These are phyloP conservation scores for Arrhamphus sclerolepis DNA, from an alignment of 2,797 vertebrate species.

Conservation along the genomic window DNA sequence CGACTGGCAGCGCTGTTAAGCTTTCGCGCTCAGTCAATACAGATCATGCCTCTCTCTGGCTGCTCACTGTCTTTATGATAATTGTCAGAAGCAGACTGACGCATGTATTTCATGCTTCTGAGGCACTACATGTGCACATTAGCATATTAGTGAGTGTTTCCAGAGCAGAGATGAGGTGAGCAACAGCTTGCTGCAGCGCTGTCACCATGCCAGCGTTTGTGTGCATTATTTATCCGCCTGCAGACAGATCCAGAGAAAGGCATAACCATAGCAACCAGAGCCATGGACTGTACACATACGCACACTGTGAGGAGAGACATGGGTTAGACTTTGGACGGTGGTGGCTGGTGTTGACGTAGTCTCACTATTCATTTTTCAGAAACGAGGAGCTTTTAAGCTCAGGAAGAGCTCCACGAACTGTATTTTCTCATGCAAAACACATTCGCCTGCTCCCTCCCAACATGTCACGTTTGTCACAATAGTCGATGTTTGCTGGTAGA, in stretches of 20 bases:
- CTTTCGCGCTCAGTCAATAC: conserved; percentile 30
- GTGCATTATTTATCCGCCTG: conserved; percentile 84
- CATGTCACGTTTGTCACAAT: conserved; percentile 34
- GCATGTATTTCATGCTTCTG: conserved; percentile 6
- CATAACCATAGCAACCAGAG: conserved; percentile 83
- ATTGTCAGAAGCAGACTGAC: neutral
- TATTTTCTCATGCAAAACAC: conserved; percentile 19
- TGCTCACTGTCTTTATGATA: neutral
- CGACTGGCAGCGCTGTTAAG: conserved; percentile 31
- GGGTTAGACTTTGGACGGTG: conserved; percentile 14
- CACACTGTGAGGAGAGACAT: conserved; percentile 34
- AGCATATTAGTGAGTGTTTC: conserved; percentile 55
- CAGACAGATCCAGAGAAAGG: conserved; percentile 75
- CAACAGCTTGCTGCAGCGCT: conserved; percentile 82
- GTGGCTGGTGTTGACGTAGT: conserved; percentile 38
- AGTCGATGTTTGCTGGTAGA: conserved; percentile 19
- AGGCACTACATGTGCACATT: conserved; percentile 21
- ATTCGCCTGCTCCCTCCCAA: conserved; percentile 8
- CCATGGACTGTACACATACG: conserved; percentile 29
- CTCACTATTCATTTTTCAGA: conserved; percentile 47
- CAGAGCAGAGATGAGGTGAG: conserved; percentile 66
- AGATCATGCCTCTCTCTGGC: neutral
- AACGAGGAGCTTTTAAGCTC: conserved; percentile 41
- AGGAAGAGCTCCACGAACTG: conserved; percentile 15
- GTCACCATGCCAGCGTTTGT: conserved; percentile 79